Evolutionary conservation across 2,797 vertebrate species (phyloP).

Genomic region (Tapirus indicus): DNA sequence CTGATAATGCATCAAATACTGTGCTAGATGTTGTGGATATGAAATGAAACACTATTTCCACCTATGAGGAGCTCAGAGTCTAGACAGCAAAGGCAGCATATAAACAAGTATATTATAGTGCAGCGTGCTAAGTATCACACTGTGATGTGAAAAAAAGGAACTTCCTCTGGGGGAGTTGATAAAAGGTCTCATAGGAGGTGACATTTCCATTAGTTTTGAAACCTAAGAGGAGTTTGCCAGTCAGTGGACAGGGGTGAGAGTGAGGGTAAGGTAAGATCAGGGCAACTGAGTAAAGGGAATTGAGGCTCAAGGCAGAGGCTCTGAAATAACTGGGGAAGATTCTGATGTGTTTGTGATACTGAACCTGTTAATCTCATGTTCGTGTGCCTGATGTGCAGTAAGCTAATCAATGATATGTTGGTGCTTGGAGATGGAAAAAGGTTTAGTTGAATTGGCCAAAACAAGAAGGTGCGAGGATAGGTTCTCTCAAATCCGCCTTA

Average conservation of each 20-base stretch:
- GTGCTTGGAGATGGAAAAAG: too few relatives aligned
- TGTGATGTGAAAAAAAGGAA: neutral
- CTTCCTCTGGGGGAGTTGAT: neutral
- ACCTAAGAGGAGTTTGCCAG: neutral
- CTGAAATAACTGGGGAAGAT: neutral
- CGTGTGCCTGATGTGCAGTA: too few relatives aligned
- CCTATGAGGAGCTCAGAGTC: neutral
- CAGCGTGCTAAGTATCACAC: neutral
- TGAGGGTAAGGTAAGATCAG: neutral
- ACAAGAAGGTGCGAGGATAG: too few relatives aligned
- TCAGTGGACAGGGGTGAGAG: neutral
- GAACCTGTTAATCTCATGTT: too few relatives aligned
- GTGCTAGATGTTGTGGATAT: neutral
- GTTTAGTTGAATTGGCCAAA: too few relatives aligned
- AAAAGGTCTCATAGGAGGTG: conserved; percentile 4
- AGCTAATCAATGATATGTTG: too few relatives aligned
- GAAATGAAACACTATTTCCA: conserved; percentile 43
- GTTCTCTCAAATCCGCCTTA: too few relatives aligned
- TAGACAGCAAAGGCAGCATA: conserved; percentile 42
- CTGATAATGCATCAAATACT: conserved; percentile 37
- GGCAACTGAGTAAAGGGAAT: neutral
- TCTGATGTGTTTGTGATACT: neutral
- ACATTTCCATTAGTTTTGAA: conserved; percentile 38
- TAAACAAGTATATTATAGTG: neutral
- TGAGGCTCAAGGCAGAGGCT: neutral